Evolutionary conservation across 2,888 invertebrate genomes (phyloP), one percentile per base, ranked within the genome.

Genomic region (Athalia circularis): DNA sequence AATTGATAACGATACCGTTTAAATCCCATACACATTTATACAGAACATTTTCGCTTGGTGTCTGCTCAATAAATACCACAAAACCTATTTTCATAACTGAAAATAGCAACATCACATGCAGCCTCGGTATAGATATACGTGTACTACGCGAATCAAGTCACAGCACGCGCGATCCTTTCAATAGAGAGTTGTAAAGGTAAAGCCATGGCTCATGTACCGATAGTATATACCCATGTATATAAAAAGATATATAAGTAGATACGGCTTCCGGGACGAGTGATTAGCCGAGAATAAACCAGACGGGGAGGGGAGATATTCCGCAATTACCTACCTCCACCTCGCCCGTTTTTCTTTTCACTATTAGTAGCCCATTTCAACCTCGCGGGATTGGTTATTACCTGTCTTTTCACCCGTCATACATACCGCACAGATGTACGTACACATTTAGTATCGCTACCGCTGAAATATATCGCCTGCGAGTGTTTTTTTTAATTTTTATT

Each of bases 201-300:
- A 52, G 1, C 7, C 7, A 52, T 29, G 2, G n/a, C 11, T 11
- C 7, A 11, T 54, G 0, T 54, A 54, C 54, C 9, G 5, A 9
- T 11, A 11, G 54, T 54, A 7, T 1, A 4, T 7, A n/a, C 54
- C 9, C 54, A n/a, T 54, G 54, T 54, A n/a, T 54, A 7, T 54
- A 52, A 11, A 52, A 52, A 52, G 7, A 52, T 7, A 52, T 11
- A 68, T 29, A 52, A 52, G 67, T 68, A 68, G 52, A 54, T 68
- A 54, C 67, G n/a, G 68, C 54, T 68, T 68, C 54, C 68, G 68
- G 43, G 54, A 54, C 68, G 54, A 68, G 68, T 68, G 68, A 68
- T 68, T 68, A 68, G 68, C 68, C 52, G 47, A 54, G 68, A 68
- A 54, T 68, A 68, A 68, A 68, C 43, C 43, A 29, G 11, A 4